Conservation (phyloP, 92 coral and sea anemone genomes). For the Paramuricea clavata region DNA sequence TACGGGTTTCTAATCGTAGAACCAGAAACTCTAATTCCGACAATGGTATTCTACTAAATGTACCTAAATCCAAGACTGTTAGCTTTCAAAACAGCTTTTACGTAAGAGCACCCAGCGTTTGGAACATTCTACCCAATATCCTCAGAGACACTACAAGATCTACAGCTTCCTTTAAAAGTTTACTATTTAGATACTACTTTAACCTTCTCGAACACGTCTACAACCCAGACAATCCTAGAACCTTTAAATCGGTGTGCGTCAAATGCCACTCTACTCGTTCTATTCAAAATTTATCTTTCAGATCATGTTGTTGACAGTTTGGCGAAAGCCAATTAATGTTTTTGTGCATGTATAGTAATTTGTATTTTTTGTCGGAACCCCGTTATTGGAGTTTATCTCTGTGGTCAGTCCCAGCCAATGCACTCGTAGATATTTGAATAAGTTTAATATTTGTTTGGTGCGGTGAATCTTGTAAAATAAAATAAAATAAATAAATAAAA, state of each 20-base stretch:
- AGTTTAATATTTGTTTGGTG: neutral
- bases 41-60: constrained; percentile 27
- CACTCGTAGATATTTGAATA: no score
- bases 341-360: neutral
- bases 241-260: neutral
- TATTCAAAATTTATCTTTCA: neutral
- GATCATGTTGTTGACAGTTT: constrained; percentile 4
- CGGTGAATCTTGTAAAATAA: neutral
- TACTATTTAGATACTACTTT: neutral
- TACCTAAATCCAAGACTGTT: constrained; percentile 44
- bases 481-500: no score
- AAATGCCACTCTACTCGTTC: constrained; percentile 7
- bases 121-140: constrained; percentile 55
- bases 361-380: no score
- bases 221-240: neutral
- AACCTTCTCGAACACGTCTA: neutral
- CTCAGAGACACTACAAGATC: constrained; percentile 34
- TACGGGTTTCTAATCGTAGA: constrained; percentile 31
- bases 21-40: constrained; percentile 40
- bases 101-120: constrained; percentile 59
- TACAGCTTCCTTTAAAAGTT: neutral
- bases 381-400: no score
- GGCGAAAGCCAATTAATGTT: neutral
- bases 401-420: no score
- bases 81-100: constrained; percentile 59